Evolutionary conservation across 2,888 invertebrate genomes (phyloP), one percentile per base, ranked within the genome.

Genomic region (Euzetes globulus): DNA sequence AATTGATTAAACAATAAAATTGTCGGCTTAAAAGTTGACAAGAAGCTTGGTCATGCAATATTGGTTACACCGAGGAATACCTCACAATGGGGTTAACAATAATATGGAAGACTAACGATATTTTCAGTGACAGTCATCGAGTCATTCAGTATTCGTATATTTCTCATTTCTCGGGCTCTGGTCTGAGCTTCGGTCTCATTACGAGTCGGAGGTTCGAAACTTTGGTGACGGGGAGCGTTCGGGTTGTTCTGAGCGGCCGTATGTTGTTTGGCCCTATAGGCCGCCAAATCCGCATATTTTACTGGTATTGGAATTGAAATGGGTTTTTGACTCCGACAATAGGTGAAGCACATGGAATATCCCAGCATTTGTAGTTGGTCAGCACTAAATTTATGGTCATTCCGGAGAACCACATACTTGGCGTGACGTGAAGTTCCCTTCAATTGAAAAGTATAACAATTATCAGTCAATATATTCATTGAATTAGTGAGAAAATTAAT

Each of bases 401-500:
- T 79, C 27, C 65, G 71, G 11, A 79, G 74, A 33, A 79, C 77
- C 13, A 76, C 77, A 60, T 79, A 79, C 37, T 78, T 77, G 3
- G 78, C 76, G 13, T 78, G 77, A 29, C 77, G 74, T 41, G 77
- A 76, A 2, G 79, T 78, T 65, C 79, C 84, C 83, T 85, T 85
- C 22, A 85, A 84, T 33, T 29, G 7, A 60, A 33, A 29, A 22
- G 27, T 9, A 25, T 11, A 29, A 60, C 29, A 7, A 37, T 37
- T n/a, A n/a, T n/a, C n/a, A n/a, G n/a, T n/a, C n/a, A n/a, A n/a
- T n/a, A n/a, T n/a, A n/a, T n/a, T n/a, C 4, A 33, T 33, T 33
- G 33, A 33, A 33, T 4, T 33, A 6, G 7, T 33, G n/a, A n/a
- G n/a, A n/a, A n/a, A n/a, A n/a, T 33, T 33, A 6, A 33, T 6